Evolutionary conservation across 2,113 vertebrate genomes (phyloP).

Genomic region (Cyprinodon brontotheroides): DNA sequence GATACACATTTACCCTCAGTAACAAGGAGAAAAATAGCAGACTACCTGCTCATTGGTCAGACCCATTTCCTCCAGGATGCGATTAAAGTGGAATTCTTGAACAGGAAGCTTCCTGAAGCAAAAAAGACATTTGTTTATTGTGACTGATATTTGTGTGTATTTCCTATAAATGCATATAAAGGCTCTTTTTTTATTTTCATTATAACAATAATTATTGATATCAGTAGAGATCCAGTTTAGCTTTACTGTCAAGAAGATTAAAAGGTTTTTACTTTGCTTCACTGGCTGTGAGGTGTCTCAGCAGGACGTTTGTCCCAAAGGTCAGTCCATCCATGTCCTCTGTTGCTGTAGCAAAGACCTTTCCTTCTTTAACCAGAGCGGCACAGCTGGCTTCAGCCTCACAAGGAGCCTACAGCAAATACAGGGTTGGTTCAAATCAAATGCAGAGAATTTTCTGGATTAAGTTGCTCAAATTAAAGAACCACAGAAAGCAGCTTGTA

Average conservation of each 20-base stretch:
- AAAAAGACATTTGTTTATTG: neutral
- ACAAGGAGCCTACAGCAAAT: slow-evolving; percentile 83
- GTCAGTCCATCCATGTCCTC: slow-evolving; percentile 98
- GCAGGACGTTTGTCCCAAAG: slow-evolving; percentile 90
- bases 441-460: too few species aligned
- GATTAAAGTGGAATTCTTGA: slow-evolving; percentile 92
- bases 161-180: neutral
- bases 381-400: slow-evolving; percentile 95
- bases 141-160: neutral
- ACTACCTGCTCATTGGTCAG: slow-evolving; percentile 86
- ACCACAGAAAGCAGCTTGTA: too few species aligned
- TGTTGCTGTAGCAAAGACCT: slow-evolving; percentile 91
- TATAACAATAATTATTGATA: neutral
- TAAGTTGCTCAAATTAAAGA: too few species aligned
- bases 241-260: neutral
- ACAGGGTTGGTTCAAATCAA: neutral
- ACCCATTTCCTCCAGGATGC: slow-evolving; percentile 86
- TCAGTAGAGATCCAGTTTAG: too few species aligned
- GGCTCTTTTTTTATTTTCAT: neutral
- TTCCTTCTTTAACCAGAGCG: slow-evolving; percentile 87
- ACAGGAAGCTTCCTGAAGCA: slow-evolving; percentile 90
- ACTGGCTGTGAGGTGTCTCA: slow-evolving; percentile 93
- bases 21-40: neutral
- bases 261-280: slow-evolving; percentile 85
- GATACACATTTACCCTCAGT: neutral